Percentiles rank a stretch among this genome's conserved stretches.
Conservation (phyloP, 2,113 vertebrate genomes). For the Erinaceus europaeus region DNA sequence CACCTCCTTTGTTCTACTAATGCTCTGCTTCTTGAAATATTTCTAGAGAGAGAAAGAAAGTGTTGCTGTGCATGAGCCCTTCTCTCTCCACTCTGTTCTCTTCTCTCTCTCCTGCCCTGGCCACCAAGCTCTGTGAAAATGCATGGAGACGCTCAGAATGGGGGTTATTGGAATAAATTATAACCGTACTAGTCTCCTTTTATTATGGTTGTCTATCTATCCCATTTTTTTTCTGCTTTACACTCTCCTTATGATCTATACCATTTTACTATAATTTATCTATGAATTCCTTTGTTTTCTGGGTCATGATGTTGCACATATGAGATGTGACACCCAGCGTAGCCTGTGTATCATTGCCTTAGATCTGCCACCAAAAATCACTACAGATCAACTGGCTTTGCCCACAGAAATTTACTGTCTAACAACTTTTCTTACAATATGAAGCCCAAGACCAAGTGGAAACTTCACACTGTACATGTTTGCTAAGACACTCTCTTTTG, state of each 20-base stretch:
- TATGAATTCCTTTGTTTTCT: not conserved
- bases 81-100: not conserved
- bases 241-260: not conserved
- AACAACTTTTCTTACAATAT: not conserved
- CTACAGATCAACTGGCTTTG: not conserved
- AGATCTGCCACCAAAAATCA: not conserved
- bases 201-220: not conserved
- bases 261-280: not conserved
- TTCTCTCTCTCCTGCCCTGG: too few relatives aligned
- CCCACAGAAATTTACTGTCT: not conserved
- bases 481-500: too few relatives aligned
- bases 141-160: not conserved
- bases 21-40: not conserved
- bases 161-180: too few relatives aligned
- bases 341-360: not conserved
- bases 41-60: not conserved
- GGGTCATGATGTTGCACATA: not conserved
- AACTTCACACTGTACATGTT: too few relatives aligned
- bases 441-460: not conserved
- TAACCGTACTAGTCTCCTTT: not conserved
- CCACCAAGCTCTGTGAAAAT: too few relatives aligned
- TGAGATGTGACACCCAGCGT: not conserved
- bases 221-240: too few relatives aligned
- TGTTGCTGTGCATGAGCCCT: fast-evolving
- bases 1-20: too few relatives aligned